Evolutionary conservation across 1,140 invertebrate species (phyloP).

Genomic region (Atta texana): DNA sequence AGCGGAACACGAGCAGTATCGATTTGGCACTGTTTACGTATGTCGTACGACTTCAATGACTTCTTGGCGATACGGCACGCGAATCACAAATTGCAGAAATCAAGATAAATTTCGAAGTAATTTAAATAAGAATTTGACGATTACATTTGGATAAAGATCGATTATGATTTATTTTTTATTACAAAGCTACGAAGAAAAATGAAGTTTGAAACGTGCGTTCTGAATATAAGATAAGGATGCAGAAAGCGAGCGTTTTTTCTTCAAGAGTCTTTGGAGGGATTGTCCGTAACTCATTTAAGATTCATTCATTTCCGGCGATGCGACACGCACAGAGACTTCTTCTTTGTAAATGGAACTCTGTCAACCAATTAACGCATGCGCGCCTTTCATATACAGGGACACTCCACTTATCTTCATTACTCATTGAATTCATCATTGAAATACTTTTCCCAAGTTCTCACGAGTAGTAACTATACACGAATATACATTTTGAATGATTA

Average conservation of each 20-base stretch:
- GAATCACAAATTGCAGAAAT: conserved; percentile 26
- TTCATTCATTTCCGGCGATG: conserved; percentile 38
- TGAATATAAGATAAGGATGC: neutral
- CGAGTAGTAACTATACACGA: neutral
- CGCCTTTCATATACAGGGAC: conserved; percentile 14
- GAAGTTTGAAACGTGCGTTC: neutral
- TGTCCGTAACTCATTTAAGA: conserved; percentile 44
- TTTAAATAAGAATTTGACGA: neutral
- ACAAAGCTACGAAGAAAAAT: neutral
- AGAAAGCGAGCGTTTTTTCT: conserved; percentile 17
- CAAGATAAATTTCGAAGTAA: neutral
- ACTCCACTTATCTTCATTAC: conserved; percentile 41
- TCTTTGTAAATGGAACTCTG: conserved; percentile 33
- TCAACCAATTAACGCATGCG: conserved; percentile 45
- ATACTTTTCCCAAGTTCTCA: conserved; percentile 10
- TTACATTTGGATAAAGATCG: neutral
- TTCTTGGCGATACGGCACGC: conserved; percentile 20
- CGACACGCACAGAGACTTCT: conserved; percentile 29
- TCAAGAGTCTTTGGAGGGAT: neutral
- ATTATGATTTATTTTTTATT: neutral
- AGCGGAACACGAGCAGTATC: conserved; percentile 39
- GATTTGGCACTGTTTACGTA: conserved; percentile 68
- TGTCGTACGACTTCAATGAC: conserved; percentile 60
- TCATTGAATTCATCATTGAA: conserved; percentile 22
- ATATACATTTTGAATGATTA: neutral